These are phyloP conservation scores for Scrobipalpa atriplicella DNA, from an alignment of 2,888 invertebrate species.

Conservation along the genomic window DNA sequence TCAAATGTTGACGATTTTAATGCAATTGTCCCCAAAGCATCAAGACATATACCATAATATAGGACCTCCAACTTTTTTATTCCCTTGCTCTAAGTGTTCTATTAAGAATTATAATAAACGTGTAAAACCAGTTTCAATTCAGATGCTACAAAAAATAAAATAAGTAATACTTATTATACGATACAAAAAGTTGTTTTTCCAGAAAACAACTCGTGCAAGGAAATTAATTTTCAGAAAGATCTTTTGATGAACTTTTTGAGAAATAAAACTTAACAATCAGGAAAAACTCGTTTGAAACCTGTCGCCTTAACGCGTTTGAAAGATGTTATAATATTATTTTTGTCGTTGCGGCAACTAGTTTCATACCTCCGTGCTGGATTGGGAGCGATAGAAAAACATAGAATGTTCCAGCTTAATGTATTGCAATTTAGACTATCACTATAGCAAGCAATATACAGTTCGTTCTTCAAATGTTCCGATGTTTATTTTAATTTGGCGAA, in stretches of 20 bases:
- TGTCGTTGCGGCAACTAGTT: no score
- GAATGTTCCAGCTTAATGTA: no score
- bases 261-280: background rate
- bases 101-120: background rate
- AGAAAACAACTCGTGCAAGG: background rate
- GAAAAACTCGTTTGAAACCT: background rate
- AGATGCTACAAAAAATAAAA: background rate
- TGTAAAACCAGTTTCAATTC: background rate
- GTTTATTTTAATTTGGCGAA: no score
- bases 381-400: no score
- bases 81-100: no score
- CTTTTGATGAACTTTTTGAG: background rate
- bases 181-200: conserved; percentile 4
- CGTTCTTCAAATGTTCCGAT: no score
- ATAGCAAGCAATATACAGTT: no score
- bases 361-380: background rate
- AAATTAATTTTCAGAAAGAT: background rate
- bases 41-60: no score
- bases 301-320: background rate
- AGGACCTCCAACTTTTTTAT: no score
- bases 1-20: no score
- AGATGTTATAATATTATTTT: background rate
- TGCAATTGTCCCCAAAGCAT: no score
- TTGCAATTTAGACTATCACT: no score
- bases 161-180: background rate